Conservation (phyloP, 2,113 vertebrate genomes). For the Lucifuga dentata region DNA sequence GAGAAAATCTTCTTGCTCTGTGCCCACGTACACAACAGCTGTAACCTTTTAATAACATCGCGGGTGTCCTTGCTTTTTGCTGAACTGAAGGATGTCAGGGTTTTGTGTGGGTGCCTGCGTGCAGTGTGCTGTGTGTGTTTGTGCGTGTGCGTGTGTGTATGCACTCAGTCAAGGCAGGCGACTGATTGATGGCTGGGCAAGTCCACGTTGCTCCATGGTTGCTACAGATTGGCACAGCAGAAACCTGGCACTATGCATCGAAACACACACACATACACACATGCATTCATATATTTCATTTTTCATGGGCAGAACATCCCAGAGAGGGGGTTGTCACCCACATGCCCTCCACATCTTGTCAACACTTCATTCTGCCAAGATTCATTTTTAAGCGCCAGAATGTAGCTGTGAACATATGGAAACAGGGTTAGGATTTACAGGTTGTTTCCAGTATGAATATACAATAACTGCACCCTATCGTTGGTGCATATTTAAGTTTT, state of each 20-base stretch:
- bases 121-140: background rate
- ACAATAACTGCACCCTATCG: background rate
- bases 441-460: constrained; percentile 23
- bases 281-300: constrained; percentile 28
- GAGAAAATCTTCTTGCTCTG: constrained; percentile 25
- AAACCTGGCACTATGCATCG: constrained; percentile 59
- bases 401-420: constrained; percentile 57
- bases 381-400: constrained; percentile 49
- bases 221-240: constrained; percentile 75
- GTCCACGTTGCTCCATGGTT: constrained; percentile 67
- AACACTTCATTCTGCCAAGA: constrained; percentile 55
- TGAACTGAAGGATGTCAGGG: constrained; percentile 45
- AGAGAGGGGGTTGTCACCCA: constrained; percentile 49
- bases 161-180: constrained; percentile 55
- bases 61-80: constrained; percentile 54
- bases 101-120: constrained; percentile 24
- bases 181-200: constrained; percentile 74
- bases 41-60: constrained; percentile 70
- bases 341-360: constrained; percentile 67
- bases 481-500: background rate
- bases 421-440: constrained; percentile 27
- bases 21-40: constrained; percentile 55
- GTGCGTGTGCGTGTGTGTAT: constrained; percentile 42
- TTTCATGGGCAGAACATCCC: constrained; percentile 45
- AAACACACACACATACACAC: constrained; percentile 29